Percentiles rank a stretch among this genome's conserved stretches.
These are phyloP conservation scores for Sturnus vulgaris DNA, from an alignment of 2,113 vertebrate genomes.

Conservation along the genomic window DNA sequence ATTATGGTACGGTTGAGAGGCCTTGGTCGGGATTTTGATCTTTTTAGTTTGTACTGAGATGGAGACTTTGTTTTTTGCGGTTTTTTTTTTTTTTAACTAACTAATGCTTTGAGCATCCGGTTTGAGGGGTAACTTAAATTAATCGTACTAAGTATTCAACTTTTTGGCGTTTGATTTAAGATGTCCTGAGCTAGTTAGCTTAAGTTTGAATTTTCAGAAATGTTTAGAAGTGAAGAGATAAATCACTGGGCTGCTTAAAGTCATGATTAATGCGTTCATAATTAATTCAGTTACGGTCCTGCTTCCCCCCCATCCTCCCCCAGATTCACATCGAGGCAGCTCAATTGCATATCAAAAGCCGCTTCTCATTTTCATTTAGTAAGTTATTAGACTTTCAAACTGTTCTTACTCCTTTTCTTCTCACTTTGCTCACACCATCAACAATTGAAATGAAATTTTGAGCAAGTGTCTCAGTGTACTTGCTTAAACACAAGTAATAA, in stretches of 20 bases:
- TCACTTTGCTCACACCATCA: not conserved
- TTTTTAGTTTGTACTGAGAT: not conserved
- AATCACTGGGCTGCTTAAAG: not conserved
- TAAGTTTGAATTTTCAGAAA: not conserved
- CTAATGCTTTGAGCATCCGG: not conserved
- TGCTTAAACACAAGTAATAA: not conserved
- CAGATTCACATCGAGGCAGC: not conserved
- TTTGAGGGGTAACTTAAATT: not conserved
- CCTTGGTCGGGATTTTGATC: not conserved
- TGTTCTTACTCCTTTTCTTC: not conserved
- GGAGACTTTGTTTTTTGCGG: not conserved
- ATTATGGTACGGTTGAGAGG: not conserved
- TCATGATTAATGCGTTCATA: not conserved
- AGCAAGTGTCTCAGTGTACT: not conserved
- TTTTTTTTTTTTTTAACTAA: not conserved
- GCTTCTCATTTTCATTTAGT: not conserved
- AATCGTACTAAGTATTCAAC: not conserved
- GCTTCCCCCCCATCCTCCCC: not conserved
- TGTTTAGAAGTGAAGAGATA: not conserved
- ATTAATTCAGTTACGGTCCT: not conserved
- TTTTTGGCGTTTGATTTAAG: not conserved
- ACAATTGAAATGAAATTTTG: not conserved
- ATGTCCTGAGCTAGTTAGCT: not conserved
- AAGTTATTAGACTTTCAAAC: not conserved
- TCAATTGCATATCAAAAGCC: not conserved